These are phyloP conservation scores for Drosophila phalerata DNA, from an alignment of 2,888 invertebrate species.

Conservation along the genomic window DNA sequence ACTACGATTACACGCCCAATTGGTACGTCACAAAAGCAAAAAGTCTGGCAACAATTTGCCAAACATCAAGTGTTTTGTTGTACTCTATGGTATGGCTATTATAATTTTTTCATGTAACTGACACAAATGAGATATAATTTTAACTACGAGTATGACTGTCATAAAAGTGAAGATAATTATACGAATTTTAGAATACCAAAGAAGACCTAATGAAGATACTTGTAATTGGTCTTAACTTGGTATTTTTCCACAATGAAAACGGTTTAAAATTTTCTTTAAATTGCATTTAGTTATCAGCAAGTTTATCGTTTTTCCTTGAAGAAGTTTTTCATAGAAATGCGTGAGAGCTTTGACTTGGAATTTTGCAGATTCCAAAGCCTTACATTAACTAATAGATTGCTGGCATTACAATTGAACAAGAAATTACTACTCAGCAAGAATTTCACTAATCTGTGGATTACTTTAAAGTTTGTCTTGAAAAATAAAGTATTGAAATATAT, in stretches of 20 bases:
- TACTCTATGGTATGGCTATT: conserved; percentile 11
- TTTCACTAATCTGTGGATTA: too few relatives aligned
- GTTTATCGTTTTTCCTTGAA: too few relatives aligned
- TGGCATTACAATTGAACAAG: too few relatives aligned
- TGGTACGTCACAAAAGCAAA: conserved; percentile 38
- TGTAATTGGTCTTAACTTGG: not conserved
- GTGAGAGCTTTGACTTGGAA: too few relatives aligned
- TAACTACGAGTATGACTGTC: not conserved
- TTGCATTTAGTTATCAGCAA: not conserved
- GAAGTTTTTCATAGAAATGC: too few relatives aligned
- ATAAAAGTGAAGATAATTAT: conserved; percentile 6
- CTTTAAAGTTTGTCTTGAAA: too few relatives aligned
- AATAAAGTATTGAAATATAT: too few relatives aligned
- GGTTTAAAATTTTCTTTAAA: too few relatives aligned
- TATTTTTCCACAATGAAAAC: not conserved
- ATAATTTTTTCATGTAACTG: conserved; percentile 23
- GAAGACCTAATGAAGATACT: not conserved
- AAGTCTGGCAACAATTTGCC: conserved; percentile 25
- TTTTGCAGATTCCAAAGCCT: too few relatives aligned
- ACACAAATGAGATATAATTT: conserved; percentile 10
- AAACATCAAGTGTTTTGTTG: conserved; percentile 18
- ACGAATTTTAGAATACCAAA: conserved; percentile 6
- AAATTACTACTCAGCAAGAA: too few relatives aligned
- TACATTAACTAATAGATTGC: too few relatives aligned
- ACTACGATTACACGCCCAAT: conserved; percentile 51